Evolutionary conservation across 1,140 invertebrate species (phyloP).

Genomic region (Caenorhabditis latens): DNA sequence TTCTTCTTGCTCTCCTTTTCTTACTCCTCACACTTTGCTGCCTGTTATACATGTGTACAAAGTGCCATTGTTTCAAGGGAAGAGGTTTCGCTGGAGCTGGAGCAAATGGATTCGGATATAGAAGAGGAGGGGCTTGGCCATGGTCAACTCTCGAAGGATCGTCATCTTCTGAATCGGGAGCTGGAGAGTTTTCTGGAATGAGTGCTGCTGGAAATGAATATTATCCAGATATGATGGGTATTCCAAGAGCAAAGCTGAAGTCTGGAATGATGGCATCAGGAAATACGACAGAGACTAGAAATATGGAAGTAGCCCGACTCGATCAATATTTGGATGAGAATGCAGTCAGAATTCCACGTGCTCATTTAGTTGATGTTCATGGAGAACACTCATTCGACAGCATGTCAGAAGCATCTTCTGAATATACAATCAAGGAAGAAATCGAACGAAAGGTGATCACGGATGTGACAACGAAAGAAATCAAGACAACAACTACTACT

Average conservation of each 20-base stretch:
- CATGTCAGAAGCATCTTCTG: slow-evolving; percentile 73
- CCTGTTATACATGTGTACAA: slow-evolving; percentile 75
- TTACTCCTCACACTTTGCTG: slow-evolving; percentile 73
- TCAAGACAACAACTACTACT: slow-evolving; percentile 66
- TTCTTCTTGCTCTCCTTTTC: slow-evolving; percentile 75
- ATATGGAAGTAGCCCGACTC: slow-evolving; percentile 70
- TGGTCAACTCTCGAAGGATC: slow-evolving; percentile 76
- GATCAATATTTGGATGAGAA: slow-evolving; percentile 74
- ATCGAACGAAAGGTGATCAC: slow-evolving; percentile 74
- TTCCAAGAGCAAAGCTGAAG: slow-evolving; percentile 76
- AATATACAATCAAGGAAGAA: slow-evolving; percentile 77
- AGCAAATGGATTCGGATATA: slow-evolving; percentile 57
- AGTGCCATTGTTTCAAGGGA: slow-evolving; percentile 75
- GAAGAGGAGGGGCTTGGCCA: slow-evolving; percentile 70
- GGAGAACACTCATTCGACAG: slow-evolving; percentile 67
- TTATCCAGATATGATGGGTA: slow-evolving; percentile 73
- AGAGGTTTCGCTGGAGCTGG: slow-evolving; percentile 54
- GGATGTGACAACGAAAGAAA: slow-evolving; percentile 74
- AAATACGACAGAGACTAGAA: background rate
- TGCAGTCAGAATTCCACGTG: slow-evolving; percentile 74
- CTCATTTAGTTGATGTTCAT: slow-evolving; percentile 68
- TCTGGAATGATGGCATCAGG: slow-evolving; percentile 53
- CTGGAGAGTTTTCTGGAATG: slow-evolving; percentile 70
- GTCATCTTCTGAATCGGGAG: slow-evolving; percentile 75
- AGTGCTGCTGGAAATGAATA: slow-evolving; percentile 72